Base-by-base conservation (phyloP, 2,888 invertebrate genomes). In the Hypsopygia costalis region DNA sequence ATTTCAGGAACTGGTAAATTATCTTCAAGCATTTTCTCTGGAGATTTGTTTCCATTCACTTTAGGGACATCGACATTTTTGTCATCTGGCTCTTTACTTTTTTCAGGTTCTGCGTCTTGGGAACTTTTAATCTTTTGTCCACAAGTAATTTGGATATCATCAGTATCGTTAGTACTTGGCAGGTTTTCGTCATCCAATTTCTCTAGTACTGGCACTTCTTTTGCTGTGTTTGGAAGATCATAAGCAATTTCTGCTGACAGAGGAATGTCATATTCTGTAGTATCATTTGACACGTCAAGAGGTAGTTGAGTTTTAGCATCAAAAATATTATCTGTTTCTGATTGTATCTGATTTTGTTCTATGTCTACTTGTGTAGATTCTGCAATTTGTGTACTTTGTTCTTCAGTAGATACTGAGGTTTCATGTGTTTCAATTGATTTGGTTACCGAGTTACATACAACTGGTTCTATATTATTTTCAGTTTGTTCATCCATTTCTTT, bases 71-170 rank as follows among this genome's bases (percentile, higher is more conserved):
- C 11, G 10, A 54, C 49, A 44, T 3, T 12, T 20, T 58, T 55
- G 25, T 37, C 46, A 11, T 41, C 43, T 6, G 39, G 39, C 27
- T 52, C 49, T 33, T 49, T 47, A 29, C 44, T 43, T 38, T 54
- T 55, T 22, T 52, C 47, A 40, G 45, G 3, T 16, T 16, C 53
- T 10, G 49, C 46, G 4, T 81, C 78, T 60, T 71, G 80, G 1
- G 83, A 79, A 36, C 38, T 57, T 34, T 58, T 62, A 0, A 69
- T 32, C 1, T 52, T 42, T 66, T 88, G 88, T 1, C 83, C 86
- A 41, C 85, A 85, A 48, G 81, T 81, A 34, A 87, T 85, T 47
- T 79, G 77, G 2, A 85, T 52, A 47, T 88, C 88, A 47, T 87
- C 86, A 1, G 80, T 81, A 6, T 85, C 86, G 46, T 75, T 82